Evolutionary conservation across 1,140 invertebrate genomes (phyloP).

Genomic region (Drosophila ogumai): DNA sequence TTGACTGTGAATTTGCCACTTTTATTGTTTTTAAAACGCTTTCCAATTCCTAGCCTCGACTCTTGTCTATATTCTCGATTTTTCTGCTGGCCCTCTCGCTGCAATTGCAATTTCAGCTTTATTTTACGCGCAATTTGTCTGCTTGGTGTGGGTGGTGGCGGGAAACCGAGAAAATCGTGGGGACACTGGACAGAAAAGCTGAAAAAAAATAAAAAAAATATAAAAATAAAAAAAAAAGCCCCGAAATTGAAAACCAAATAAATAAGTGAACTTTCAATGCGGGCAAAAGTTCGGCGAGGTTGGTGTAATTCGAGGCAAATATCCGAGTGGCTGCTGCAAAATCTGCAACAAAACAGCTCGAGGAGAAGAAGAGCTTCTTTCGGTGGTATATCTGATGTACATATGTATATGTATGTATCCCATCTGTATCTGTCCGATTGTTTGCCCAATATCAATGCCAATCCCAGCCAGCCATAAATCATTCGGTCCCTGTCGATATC

Average conservation of each 20-base stretch:
- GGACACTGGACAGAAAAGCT: not conserved
- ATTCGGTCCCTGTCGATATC: slow-evolving; percentile 20
- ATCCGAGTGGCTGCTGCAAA: slow-evolving; percentile 43
- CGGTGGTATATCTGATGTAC: not conserved
- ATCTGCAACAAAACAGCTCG: slow-evolving; percentile 40
- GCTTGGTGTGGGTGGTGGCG: slow-evolving; percentile 3
- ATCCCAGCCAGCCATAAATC: slow-evolving; percentile 46
- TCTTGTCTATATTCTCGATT: slow-evolving; percentile 29
- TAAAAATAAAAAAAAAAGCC: slow-evolving; percentile 10
- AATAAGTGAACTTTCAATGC: slow-evolving; percentile 54
- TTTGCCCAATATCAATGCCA: slow-evolving; percentile 52
- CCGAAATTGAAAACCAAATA: slow-evolving; percentile 62
- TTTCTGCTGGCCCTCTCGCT: slow-evolving; percentile 5
- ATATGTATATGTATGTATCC: not conserved
- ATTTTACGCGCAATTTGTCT: slow-evolving; percentile 67
- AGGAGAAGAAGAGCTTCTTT: slow-evolving; percentile 8
- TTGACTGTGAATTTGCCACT: slow-evolving; percentile 51
- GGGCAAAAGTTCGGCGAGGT: slow-evolving; percentile 10
- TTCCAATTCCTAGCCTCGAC: slow-evolving; percentile 46
- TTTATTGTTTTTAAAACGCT: slow-evolving; percentile 66
- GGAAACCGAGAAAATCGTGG: slow-evolving; percentile 7
- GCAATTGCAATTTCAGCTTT: slow-evolving; percentile 57
- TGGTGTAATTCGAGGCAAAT: slow-evolving; percentile 50
- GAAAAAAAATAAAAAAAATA: slow-evolving; percentile 26
- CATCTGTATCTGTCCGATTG: slow-evolving; percentile 38